phyloP scores from a whole-genome alignment of 2,888 invertebrate species.

The Callosobruchus maculatus region DNA sequence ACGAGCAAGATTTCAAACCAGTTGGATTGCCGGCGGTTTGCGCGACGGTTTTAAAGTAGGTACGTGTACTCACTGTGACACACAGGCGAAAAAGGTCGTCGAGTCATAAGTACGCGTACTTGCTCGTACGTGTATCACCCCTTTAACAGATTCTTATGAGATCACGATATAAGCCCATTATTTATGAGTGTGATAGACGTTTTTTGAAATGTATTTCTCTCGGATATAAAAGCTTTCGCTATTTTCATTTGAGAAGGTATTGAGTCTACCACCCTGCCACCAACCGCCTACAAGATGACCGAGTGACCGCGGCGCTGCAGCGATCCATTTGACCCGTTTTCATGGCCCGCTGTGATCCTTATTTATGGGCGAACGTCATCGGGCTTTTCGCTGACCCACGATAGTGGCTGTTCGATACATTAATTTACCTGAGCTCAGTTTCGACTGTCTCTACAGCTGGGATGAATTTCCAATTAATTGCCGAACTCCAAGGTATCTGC shows the following conservation, averaged over 20 bases:
- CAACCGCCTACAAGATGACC: neutral
- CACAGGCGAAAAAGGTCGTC: no score
- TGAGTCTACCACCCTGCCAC: neutral
- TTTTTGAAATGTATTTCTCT: no score
- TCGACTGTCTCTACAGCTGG: neutral
- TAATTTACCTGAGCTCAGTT: neutral
- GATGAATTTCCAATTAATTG: neutral
- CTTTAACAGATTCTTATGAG: no score
- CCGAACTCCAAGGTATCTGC: neutral
- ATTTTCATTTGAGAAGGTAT: neutral
- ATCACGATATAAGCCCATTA: no score
- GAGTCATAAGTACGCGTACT: no score
- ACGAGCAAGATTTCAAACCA: no score
- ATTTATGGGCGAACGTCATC: neutral
- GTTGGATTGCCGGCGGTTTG: no score
- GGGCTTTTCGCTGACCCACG: neutral
- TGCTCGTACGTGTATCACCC: no score
- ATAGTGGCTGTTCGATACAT: neutral
- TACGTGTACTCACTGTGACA: no score
- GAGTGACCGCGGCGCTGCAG: neutral
- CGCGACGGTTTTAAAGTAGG: no score
- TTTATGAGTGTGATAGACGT: no score
- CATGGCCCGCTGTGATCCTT: neutral
- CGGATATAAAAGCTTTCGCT: neutral
- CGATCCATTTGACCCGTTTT: neutral